Evolutionary conservation across 2,888 invertebrate genomes (phyloP).

Genomic region (Drosophila fungiperda): DNA sequence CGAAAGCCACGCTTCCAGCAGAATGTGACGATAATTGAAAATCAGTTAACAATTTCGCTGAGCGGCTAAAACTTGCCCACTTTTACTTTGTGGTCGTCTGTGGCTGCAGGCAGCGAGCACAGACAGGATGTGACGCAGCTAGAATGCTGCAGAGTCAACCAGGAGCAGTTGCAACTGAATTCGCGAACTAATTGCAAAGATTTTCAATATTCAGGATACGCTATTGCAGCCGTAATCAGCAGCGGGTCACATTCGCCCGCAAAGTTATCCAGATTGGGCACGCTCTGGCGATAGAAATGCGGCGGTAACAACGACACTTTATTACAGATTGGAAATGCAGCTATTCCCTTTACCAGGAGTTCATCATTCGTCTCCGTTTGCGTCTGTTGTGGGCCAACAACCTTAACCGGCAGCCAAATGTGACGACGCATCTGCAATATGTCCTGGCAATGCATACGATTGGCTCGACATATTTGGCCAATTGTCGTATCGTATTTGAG

Average conservation of each 20-base stretch:
- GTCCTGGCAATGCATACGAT: slow-evolving; percentile 60
- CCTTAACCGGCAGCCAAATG: slow-evolving; percentile 50
- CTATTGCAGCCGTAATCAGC: slow-evolving; percentile 46
- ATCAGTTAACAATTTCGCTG: slow-evolving; percentile 43
- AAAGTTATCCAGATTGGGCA: slow-evolving; percentile 42
- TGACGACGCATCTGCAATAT: slow-evolving; percentile 37
- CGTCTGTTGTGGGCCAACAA: background rate
- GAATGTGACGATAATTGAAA: slow-evolving; percentile 48
- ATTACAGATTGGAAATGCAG: background rate
- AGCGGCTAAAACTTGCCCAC: slow-evolving; percentile 33
- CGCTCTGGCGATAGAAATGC: slow-evolving; percentile 47
- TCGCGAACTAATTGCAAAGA: slow-evolving; percentile 41
- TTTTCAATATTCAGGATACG: background rate
- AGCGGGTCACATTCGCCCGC: slow-evolving; percentile 55
- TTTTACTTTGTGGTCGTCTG: slow-evolving; percentile 26
- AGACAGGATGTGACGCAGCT: slow-evolving; percentile 36
- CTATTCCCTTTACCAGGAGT: background rate
- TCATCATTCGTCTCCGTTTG: background rate
- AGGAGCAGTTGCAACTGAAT: slow-evolving; percentile 9
- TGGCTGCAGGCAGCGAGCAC: slow-evolving; percentile 9
- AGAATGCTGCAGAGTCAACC: background rate
- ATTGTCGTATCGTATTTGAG: slow-evolving; percentile 48
- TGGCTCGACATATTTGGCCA: slow-evolving; percentile 53
- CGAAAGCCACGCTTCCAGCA: slow-evolving; percentile 9
- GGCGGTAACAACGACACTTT: slow-evolving; percentile 21